Conservation (phyloP, 2,797 vertebrate genomes). For the Picus viridis region DNA sequence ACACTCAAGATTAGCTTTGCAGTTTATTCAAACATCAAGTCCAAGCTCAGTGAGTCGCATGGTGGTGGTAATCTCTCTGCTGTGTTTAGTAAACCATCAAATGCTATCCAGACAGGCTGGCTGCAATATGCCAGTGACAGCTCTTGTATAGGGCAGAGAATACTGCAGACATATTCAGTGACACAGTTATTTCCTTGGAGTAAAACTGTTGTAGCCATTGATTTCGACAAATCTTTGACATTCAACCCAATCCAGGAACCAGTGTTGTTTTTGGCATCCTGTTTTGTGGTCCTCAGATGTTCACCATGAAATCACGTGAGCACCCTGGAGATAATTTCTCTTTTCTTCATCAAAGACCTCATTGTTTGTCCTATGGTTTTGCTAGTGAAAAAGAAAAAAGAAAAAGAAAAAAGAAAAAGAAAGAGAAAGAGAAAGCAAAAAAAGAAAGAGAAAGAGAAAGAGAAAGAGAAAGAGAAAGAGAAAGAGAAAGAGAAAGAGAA, state of each 20-base stretch:
- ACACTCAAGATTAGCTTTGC: neutral
- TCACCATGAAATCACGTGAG: constrained; percentile 14
- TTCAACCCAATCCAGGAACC: neutral
- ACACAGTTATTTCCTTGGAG: constrained; percentile 17
- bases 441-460: too few relatives aligned
- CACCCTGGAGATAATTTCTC: constrained; percentile 4
- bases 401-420: neutral
- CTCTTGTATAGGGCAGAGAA: neutral
- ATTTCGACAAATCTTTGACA: constrained; percentile 25
- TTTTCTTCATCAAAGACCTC: neutral
- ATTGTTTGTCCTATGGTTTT: constrained; percentile 9
- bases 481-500: too few relatives aligned
- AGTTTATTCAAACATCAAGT: neutral
- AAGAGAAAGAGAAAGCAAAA: too few relatives aligned
- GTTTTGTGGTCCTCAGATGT: neutral
- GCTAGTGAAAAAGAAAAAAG: constrained; percentile 34
- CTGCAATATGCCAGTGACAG: constrained; percentile 1
- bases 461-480: too few relatives aligned
- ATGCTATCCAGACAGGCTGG: neutral
- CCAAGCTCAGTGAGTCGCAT: neutral
- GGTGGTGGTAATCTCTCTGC: neutral
- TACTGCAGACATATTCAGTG: constrained; percentile 29
- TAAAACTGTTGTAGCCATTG: constrained; percentile 22
- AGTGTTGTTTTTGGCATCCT: neutral
- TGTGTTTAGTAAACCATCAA: neutral